Base-by-base conservation (phyloP, 2,888 invertebrate genomes). In the Zeuzera pyrina region DNA sequence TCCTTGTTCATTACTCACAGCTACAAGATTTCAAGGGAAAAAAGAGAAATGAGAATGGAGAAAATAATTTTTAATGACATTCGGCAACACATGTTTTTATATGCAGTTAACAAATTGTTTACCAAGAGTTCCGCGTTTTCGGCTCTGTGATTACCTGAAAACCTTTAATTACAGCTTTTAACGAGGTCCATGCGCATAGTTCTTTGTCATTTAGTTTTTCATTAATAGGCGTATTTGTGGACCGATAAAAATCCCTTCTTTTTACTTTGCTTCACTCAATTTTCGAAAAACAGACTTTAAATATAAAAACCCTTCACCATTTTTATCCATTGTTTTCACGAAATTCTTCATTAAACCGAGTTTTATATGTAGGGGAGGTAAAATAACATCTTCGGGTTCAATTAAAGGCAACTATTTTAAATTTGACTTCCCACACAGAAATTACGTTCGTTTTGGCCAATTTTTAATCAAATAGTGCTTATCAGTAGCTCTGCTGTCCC, bases 221-320 rank as follows among this genome's bases (percentile, higher is more conserved):
- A 35, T 35, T 29, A 24, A 24, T n/a, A 10, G 7, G 6, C 24
- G 6, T 19, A 22, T 29, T 7, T 28, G 29, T 31, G 31, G 34
- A 26, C 37, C 29, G 7, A 37, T 30, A 29, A 31, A 34, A 21
- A 37, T 24, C 11, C 24, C 24, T 33, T 33, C 34, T 21, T 34
- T 34, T 8, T 30, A 15, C 30, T 30, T 33, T 10, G 32, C 26
- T 14, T 33, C 30, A 33, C 34, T 34, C 21, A 30, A 30, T 19
- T 22, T 34, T 30, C 15, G 12, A 32, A 29, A 24, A n/a, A 24
- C 10, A 5, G 24, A n/a, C 11, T 24, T 24, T 24, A 24, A 24
- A 24, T 24, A 24, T 24, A 31, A n/a, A 34, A 32, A 36, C 3
- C 15, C 29, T 15, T 30, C 27, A 10, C 36, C 16, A n/a, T 33